Evolutionary conservation across 2,888 invertebrate genomes (phyloP).

Genomic region (Trilocha varians): DNA sequence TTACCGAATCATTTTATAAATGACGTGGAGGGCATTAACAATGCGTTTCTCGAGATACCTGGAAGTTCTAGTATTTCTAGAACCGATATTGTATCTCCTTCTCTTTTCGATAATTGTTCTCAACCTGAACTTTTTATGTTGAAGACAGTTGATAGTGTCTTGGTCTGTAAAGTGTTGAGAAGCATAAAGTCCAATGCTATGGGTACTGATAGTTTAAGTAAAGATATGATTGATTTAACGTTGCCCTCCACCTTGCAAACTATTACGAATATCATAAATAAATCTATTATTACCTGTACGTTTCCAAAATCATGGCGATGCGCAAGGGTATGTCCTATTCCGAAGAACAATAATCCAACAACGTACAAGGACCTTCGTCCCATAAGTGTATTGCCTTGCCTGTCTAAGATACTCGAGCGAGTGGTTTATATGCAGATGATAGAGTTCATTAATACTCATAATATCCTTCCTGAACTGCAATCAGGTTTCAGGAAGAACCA

Average conservation of each 20-base stretch:
- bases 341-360: constrained; percentile 1
- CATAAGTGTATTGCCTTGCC: constrained; percentile 9
- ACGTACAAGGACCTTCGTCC: constrained; percentile 7
- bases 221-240: constrained; percentile 2
- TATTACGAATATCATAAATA: constrained; percentile 3
- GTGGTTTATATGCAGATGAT: constrained; percentile 5
- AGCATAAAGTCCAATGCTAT: constrained; percentile 1
- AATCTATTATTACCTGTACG: background rate
- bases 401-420: constrained; percentile 8
- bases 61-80: background rate
- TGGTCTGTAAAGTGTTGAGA: constrained; percentile 1
- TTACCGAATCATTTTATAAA: background rate
- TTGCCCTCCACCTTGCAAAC: background rate
- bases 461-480: constrained; percentile 10
- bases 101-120: too few relatives aligned
- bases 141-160: too few relatives aligned
- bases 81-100: too few relatives aligned
- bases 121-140: too few relatives aligned
- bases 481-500: too few relatives aligned
- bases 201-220: constrained; percentile 1
- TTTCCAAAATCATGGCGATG: constrained; percentile 3
- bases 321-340: constrained; percentile 4
- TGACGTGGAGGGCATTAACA: constrained; percentile 1
- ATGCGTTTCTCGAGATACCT: background rate
- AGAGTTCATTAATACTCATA: constrained; percentile 6